Evolutionary conservation across 1,140 invertebrate genomes (phyloP).

Genomic region (Drosophila rhopaloa): DNA sequence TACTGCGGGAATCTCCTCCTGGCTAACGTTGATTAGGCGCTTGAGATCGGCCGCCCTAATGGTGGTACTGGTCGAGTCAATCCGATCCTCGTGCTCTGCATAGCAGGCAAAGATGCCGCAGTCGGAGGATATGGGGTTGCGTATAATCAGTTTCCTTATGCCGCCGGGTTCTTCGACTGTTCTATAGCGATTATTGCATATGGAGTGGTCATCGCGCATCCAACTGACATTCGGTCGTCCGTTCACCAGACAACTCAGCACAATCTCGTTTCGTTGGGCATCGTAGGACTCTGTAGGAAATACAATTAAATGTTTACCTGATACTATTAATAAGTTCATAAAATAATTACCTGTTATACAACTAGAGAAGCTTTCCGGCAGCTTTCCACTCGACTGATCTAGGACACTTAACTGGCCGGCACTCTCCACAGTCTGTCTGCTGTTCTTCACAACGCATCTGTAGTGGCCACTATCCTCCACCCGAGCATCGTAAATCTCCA

Average conservation of each 20-base stretch:
- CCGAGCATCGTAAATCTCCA: constrained; percentile 79
- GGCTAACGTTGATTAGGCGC: constrained; percentile 53
- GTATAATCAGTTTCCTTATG: constrained; percentile 87
- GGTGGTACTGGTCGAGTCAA: constrained; percentile 72
- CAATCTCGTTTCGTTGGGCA: constrained; percentile 86
- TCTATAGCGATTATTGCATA: constrained; percentile 86
- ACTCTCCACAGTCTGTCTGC: constrained; percentile 87
- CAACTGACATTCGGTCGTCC: constrained; percentile 88
- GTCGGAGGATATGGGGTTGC: constrained; percentile 86
- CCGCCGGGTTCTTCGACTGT: constrained; percentile 87
- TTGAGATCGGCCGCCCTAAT: constrained; percentile 71
- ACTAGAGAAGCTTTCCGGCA: constrained; percentile 69
- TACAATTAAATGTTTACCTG: not conserved
- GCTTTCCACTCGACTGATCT: constrained; percentile 59
- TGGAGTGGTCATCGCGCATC: constrained; percentile 87
- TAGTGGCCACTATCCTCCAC: constrained; percentile 77
- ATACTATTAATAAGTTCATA: rapidly evolving
- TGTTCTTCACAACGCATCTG: constrained; percentile 88
- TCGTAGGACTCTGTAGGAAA: constrained; percentile 83
- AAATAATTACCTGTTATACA: constrained; percentile 8
- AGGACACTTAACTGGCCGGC: constrained; percentile 87
- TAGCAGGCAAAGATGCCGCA: constrained; percentile 88
- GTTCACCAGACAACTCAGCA: constrained; percentile 88
- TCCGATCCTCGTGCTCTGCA: constrained; percentile 85
- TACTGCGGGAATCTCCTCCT: constrained; percentile 12